Evolutionary conservation across 1,140 invertebrate genomes (phyloP), one percentile per base, ranked within the genome.

Genomic region (Ostrea denselamellosa): DNA sequence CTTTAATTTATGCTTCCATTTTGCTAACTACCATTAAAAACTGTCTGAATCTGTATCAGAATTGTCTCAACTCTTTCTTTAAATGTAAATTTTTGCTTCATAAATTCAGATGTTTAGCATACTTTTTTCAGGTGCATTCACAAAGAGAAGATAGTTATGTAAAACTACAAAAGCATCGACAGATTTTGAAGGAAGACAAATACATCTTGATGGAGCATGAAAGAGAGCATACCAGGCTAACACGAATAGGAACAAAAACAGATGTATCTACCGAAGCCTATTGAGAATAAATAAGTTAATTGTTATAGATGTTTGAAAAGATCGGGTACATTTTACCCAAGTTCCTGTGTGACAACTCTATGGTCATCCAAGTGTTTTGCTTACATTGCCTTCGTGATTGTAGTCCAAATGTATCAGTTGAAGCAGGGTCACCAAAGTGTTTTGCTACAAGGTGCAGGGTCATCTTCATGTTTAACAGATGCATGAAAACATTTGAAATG

Each of bases 111-210:
- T 44, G 17, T 53, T 83, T 54, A 65, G 34, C 28, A 19, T 54
- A 9, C 51, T 86, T 83, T 85, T 86, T 82, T 83, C 87, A 94
- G 93, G 87, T 91, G 22, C 93, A 93, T 86, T 89, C 93, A 58
- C 86, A 93, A 58, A 84, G 93, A 62, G 93, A 94, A 86, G 93
- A 93, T 86, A 92, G 89, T 86, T 94, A 94, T 86, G 34, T 89
- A 17, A 86, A 88, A 62, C 88, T 94, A 51, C 91, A 93, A 88
- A 89, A 91, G 12, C 93, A 94, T 85, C 90, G 93, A 28, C 90
- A 90, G 56, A 54, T 85, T 9, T 88, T 93, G 65, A 88, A 91
- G 71, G 91, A 92, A 83, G 93, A 93, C 87, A 90, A 93, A 62
- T 88, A 92, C 84, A 88, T 90, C 44, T 88, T 92, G 14, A 82